Base-by-base conservation (phyloP, 2,888 invertebrate species). In the Neria commutata region DNA sequence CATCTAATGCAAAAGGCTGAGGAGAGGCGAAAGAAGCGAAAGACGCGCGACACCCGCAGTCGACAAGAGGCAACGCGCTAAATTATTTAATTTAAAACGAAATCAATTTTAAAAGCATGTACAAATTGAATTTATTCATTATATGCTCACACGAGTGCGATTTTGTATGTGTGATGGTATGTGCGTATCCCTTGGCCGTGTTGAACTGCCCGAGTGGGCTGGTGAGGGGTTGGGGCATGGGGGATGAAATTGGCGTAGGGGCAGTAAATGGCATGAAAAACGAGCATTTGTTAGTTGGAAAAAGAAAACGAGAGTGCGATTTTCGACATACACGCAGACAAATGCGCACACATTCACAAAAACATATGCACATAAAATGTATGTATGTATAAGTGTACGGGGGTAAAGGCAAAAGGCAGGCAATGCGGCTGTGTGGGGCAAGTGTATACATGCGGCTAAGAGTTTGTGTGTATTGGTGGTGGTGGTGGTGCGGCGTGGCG, bases 281-380 rank as follows among this genome's bases (percentile, higher is more conserved):
- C n/a, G n/a, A n/a, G n/a, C n/a, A n/a, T n/a, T n/a, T n/a, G n/a
- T n/a, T n/a, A n/a, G n/a, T n/a, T n/a, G 11, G 8, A 14, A 37
- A 37, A 37, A 34, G 52, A 58, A 61, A 56, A 61, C 50, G 61
- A 61, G 58, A 61, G 61, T 58, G 58, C 55, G 58, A 48, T 42
- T 45, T 16, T 21, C 5, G 46, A n/a, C 34, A 25, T 16, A 40
- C 16, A 42, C 16, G 26, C 34, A 23, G 6, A 46, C 25, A 42
- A 11, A 54, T 29, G 45, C 26, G 21, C 17, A 53, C 16, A 48
- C 2, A n/a, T n/a, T n/a, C n/a, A n/a, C 42, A 42, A 42, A 42
- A 4, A 19, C 21, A 29, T 11, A 29, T 6, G 29, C 29, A 29
- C 17, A 42, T 3, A 14, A 21, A 19, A 21, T 3, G 42, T 17